Conservation (phyloP, 2,797 vertebrate species). For the Apodemus agrarius region DNA sequence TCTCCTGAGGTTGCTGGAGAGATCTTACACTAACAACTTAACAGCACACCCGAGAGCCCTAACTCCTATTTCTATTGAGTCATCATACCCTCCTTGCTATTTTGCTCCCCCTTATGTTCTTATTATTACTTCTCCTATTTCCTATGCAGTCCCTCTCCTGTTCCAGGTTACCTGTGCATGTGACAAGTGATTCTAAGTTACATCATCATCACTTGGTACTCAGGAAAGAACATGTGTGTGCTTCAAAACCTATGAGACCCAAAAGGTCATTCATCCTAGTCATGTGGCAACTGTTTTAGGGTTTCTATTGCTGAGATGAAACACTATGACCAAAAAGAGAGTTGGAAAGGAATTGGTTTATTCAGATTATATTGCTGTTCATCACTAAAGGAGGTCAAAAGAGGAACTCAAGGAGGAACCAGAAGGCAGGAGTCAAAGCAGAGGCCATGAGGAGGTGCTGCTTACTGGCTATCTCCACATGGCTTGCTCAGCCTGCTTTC, state of each 20-base stretch:
- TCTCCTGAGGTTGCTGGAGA: no score
- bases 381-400: background rate
- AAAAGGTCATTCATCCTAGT: background rate
- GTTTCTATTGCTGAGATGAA: background rate
- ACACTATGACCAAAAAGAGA: background rate
- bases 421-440: background rate
- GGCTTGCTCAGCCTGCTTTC: background rate
- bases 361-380: background rate
- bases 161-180: background rate
- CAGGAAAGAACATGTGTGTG: background rate
- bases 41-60: no score
- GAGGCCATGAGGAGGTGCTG: background rate
- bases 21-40: no score
- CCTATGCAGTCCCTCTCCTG: background rate
- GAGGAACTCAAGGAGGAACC: background rate
- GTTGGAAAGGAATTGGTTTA: background rate
- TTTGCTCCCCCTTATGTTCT: background rate
- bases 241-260: background rate
- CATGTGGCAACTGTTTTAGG: background rate
- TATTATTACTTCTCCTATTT: background rate
- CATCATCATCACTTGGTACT: background rate
- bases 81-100: background rate
- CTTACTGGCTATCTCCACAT: background rate
- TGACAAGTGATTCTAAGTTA: background rate
- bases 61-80: background rate